Conservation (phyloP, 2,113 vertebrate genomes). For the Crotalus horridus region DNA sequence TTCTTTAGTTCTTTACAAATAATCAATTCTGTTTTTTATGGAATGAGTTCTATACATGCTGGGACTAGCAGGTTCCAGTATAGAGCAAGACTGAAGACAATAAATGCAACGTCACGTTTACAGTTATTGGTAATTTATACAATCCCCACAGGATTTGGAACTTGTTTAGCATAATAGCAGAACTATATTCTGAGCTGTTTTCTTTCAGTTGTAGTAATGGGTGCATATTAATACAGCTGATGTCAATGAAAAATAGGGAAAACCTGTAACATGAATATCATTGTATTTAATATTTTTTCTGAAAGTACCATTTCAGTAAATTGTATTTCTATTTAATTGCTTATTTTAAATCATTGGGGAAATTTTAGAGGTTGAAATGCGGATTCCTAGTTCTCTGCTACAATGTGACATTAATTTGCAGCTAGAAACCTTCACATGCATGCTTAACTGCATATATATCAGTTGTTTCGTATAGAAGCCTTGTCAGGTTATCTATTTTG, state of each 20-base stretch:
- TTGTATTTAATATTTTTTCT: constrained; percentile 76
- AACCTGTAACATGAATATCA: constrained; percentile 75
- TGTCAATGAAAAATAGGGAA: constrained; percentile 78
- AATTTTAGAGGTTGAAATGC: constrained; percentile 75
- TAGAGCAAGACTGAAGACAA: constrained; percentile 71
- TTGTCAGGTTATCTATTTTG: constrained; percentile 60
- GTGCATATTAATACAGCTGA: constrained; percentile 88
- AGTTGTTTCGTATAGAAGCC: constrained; percentile 54
- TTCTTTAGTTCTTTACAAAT: constrained; percentile 70
- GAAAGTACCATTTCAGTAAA: constrained; percentile 75
- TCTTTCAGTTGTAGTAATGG: constrained; percentile 84
- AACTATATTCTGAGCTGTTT: constrained; percentile 86
- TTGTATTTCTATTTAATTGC: constrained; percentile 78
- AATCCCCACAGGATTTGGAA: constrained; percentile 80
- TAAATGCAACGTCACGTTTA: constrained; percentile 91
- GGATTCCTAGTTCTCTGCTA: constrained; percentile 69
- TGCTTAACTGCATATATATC: constrained; percentile 63
- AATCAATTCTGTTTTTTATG: constrained; percentile 68
- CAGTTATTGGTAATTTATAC: constrained; percentile 86
- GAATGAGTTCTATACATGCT: constrained; percentile 69
- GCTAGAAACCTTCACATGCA: constrained; percentile 63
- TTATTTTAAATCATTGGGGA: constrained; percentile 77
- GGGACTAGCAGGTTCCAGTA: constrained; percentile 71
- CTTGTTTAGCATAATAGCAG: constrained; percentile 89
- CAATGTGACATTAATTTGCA: constrained; percentile 74